Evolutionary conservation across 2,888 invertebrate species (phyloP).

Genomic region (Strigamia crassipes): DNA sequence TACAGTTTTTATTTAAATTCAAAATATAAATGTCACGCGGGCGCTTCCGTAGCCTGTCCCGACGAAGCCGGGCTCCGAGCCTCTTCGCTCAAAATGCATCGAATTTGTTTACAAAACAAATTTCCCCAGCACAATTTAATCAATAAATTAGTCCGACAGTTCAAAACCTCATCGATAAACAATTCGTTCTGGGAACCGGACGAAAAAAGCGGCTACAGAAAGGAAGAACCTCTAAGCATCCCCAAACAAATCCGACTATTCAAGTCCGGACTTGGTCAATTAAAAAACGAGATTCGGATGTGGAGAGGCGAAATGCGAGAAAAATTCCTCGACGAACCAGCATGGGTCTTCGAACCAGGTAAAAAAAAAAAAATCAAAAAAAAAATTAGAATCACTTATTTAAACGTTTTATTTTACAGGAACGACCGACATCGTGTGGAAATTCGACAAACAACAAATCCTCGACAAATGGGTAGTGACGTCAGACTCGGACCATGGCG

Average conservation of each 20-base stretch:
- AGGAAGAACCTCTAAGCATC: conserved; percentile 48
- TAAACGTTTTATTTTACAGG: no score
- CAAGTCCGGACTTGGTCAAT: conserved; percentile 66
- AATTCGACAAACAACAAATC: conserved; percentile 68
- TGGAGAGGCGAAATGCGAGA: conserved; percentile 73
- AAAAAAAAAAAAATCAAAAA: neutral
- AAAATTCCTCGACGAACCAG: conserved; percentile 67
- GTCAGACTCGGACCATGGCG: conserved; percentile 77
- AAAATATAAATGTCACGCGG: no score
- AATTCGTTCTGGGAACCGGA: conserved; percentile 52
- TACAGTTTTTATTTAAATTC: no score
- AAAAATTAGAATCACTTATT: no score
- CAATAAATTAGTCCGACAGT: neutral
- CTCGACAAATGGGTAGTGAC: conserved; percentile 75
- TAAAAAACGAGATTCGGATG: conserved; percentile 70
- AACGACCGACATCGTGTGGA: conserved; percentile 75
- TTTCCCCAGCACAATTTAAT: neutral
- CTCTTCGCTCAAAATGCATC: neutral
- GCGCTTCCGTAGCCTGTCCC: no score
- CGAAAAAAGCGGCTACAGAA: conserved; percentile 53
- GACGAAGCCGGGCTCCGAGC: no score
- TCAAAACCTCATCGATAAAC: neutral
- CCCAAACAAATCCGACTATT: conserved; percentile 52
- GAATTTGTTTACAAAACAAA: neutral
- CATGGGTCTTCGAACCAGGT: conserved; percentile 61